A percentile compares a stretch with the other conserved stretches of the same genome.
phyloP scores from a whole-genome alignment of 1,140 invertebrate species.

The Procambarus virginalis region DNA sequence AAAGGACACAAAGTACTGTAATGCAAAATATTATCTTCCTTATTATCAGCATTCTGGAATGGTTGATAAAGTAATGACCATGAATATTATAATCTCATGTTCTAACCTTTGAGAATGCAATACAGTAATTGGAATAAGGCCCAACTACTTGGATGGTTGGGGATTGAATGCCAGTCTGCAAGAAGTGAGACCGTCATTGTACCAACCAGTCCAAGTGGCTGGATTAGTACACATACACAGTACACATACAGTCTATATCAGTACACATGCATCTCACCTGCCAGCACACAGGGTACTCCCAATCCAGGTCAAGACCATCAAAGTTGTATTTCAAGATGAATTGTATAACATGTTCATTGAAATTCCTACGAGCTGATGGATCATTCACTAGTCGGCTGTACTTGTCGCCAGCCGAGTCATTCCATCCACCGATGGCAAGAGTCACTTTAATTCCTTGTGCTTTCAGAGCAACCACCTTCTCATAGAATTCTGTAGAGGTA shows the following conservation, averaged over 20 bases:
- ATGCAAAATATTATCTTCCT: background rate
- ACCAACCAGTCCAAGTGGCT: too few species aligned
- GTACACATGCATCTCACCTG: constrained; percentile 75
- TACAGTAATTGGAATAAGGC: too few species aligned
- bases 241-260: background rate
- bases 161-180: too few species aligned
- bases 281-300: constrained; percentile 84
- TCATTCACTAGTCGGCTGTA: constrained; percentile 79
- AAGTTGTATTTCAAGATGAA: constrained; percentile 79
- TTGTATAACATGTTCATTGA: constrained; percentile 76
- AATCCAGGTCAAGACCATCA: constrained; percentile 80
- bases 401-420: constrained; percentile 79
- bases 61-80: too few species aligned
- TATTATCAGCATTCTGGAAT: too few species aligned
- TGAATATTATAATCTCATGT: too few species aligned
- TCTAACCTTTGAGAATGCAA: too few species aligned
- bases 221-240: background rate
- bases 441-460: constrained; percentile 79
- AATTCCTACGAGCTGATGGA: constrained; percentile 74
- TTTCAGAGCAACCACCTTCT: constrained; percentile 78
- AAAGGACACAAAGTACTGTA: background rate
- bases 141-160: too few species aligned
- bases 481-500: constrained; percentile 77
- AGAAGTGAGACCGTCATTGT: too few species aligned
- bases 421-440: constrained; percentile 81